A percentile compares a stretch with the other conserved stretches of the same genome.
phyloP scores from a whole-genome alignment of 2,797 vertebrate genomes.

The Sciurus carolinensis region DNA sequence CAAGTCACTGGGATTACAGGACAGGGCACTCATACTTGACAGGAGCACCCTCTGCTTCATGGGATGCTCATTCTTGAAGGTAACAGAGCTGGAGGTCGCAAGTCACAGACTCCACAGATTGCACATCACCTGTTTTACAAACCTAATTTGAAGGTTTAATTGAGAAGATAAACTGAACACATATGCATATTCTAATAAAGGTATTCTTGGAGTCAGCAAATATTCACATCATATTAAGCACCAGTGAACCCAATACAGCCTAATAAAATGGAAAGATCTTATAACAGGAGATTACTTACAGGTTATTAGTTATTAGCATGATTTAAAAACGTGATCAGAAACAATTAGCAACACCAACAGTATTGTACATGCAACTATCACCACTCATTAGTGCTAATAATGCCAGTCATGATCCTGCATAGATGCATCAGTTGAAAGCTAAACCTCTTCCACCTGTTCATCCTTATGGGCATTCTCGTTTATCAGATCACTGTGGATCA shows the following conservation, averaged over 20 bases:
- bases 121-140: neutral
- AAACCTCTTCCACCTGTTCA: slow-evolving; percentile 64
- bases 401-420: slow-evolving; percentile 34
- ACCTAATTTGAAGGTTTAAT: slow-evolving; percentile 45
- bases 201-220: slow-evolving; percentile 72
- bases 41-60: neutral
- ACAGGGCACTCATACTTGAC: too few relatives aligned
- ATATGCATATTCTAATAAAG: slow-evolving; percentile 70
- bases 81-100: slow-evolving; percentile 58
- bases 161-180: slow-evolving; percentile 64
- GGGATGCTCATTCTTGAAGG: slow-evolving; percentile 19
- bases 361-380: neutral
- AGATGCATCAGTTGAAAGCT: neutral
- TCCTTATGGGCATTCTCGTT: neutral
- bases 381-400: slow-evolving; percentile 25
- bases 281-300: slow-evolving; percentile 83
- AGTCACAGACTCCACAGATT: neutral
- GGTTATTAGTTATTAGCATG: slow-evolving; percentile 80
- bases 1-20: too few relatives aligned
- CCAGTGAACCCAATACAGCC: slow-evolving; percentile 75
- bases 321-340: slow-evolving; percentile 76
- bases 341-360: slow-evolving; percentile 71
- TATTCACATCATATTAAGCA: slow-evolving; percentile 74
- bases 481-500: neutral
- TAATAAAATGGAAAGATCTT: slow-evolving; percentile 79